Conservation (phyloP, 2,797 vertebrate species). For the Malurus leucopterus region DNA sequence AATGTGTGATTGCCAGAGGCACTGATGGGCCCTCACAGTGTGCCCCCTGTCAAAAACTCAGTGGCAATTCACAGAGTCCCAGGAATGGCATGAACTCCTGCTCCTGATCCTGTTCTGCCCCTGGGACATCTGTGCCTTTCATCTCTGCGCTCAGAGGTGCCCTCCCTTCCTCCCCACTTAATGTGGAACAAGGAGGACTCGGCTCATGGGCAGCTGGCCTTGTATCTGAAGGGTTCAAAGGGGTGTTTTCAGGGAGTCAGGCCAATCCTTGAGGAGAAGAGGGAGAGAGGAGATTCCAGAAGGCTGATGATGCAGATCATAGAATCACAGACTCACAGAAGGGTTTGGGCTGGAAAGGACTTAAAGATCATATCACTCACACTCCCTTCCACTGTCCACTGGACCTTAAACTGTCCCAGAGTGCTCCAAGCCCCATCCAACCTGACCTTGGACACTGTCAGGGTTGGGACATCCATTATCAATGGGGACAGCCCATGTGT, state of each 20-base stretch:
- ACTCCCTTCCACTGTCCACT: background rate
- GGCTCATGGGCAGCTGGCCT: background rate
- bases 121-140: background rate
- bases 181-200: background rate
- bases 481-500: accelerated
- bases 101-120: background rate
- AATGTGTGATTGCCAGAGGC: background rate
- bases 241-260: background rate
- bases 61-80: background rate
- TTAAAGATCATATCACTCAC: background rate
- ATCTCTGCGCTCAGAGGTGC: background rate
- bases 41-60: background rate
- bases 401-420: background rate
- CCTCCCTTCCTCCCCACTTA: background rate
- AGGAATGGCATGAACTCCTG: background rate
- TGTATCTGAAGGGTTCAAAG: background rate
- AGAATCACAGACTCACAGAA: background rate
- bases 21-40: background rate
- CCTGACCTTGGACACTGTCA: background rate
- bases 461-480: background rate
- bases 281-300: background rate
- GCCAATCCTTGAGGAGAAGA: background rate
- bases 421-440: accelerated
- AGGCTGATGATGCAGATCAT: background rate
- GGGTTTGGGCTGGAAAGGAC: background rate